Conservation (phyloP, 2,888 invertebrate genomes). For the Timema cristinae region DNA sequence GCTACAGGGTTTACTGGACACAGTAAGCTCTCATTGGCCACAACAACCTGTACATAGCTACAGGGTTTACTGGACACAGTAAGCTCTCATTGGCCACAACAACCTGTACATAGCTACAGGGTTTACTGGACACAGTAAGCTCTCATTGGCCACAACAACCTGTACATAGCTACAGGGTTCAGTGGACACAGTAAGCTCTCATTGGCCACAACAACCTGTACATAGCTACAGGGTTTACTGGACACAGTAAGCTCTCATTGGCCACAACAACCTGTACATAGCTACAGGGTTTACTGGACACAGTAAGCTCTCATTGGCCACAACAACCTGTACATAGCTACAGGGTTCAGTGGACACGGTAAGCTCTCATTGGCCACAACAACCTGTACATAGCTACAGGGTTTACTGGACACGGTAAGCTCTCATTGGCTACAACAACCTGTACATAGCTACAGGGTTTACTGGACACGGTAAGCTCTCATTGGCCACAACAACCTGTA, state of each 20-base stretch:
- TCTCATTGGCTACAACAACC: constrained; percentile 56
- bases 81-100: constrained; percentile 47
- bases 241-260: constrained; percentile 59
- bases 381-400: constrained; percentile 88
- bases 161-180: constrained; percentile 88
- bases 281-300: constrained; percentile 93
- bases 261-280: constrained; percentile 71
- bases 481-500: constrained; percentile 65
- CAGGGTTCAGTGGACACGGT: constrained; percentile 92
- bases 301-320: constrained; percentile 55
- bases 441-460: constrained; percentile 88
- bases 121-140: constrained; percentile 81
- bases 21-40: constrained; percentile 55
- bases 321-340: constrained; percentile 76
- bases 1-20: constrained; percentile 93
- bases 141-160: constrained; percentile 56
- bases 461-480: constrained; percentile 71
- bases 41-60: constrained; percentile 76
- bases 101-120: constrained; percentile 88
- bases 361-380: constrained; percentile 47
- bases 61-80: constrained; percentile 92
- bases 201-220: constrained; percentile 65
- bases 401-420: constrained; percentile 81
- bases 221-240: constrained; percentile 91
- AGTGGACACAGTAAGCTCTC: constrained; percentile 71